Evolutionary conservation across 2,888 invertebrate genomes (phyloP), one percentile per base, ranked within the genome.

Genomic region (Drosophila putrida): DNA sequence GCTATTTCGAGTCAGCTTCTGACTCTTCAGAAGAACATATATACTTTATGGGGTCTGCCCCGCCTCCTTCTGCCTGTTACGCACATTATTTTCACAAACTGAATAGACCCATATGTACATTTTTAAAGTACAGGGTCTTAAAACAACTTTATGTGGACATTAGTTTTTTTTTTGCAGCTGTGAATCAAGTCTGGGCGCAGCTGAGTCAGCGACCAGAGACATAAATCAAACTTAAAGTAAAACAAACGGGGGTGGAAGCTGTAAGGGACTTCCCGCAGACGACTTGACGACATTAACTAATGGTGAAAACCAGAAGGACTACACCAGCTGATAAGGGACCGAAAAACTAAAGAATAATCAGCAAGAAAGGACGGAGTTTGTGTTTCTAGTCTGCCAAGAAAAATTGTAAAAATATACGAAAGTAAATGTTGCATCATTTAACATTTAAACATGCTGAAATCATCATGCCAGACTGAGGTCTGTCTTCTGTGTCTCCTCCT

Each of bases 161-260:
- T 61, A 46, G 61, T 66, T 63, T 83, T 64, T 64, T 39, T 35
- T 66, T 50, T 36, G 64, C 84, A 84, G 79, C 79, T 82, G 82
- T 25, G 79, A 54, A 66, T 58, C 57, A 57, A 57, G 68, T 41
- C 54, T 31, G 46, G 50, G 25, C 38, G 41, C 66, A 67, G 72
- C 78, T 64, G 71, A 65, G 75, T 47, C 43, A 59, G 54, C 59
- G 58, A 53, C 61, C 61, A 62, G 54, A 51, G 67, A 82, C 81
- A 81, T 81, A 81, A 81, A 81, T 81, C 80, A 81, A 82, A 82
- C 81, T 70, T 68, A 53, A 81, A 81, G 69, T 65, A 67, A 75
- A 69, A 68, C 78, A 66, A 70, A 59, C 57, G 43, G 47, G 39
- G 28, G 41, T 53, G 43, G 33, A 15, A 25, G 36, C 27, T 39